Base-by-base conservation (phyloP, 2,797 vertebrate genomes). In the Danio albolineatus region DNA sequence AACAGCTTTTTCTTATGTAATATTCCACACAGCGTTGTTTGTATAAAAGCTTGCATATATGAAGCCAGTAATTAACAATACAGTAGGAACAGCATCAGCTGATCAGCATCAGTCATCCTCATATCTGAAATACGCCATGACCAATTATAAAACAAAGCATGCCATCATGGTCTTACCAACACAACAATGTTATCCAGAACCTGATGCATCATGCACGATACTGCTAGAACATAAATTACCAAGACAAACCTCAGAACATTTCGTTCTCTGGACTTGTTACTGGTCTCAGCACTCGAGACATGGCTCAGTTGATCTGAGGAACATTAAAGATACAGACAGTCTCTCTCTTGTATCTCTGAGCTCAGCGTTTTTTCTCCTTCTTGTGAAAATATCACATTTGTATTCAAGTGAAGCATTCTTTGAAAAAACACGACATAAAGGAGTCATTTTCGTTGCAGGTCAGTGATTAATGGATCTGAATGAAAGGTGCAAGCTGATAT, bases 361-460 rank as follows among this genome's bases (percentile, higher is more conserved):
- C 43, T 69, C 43, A 41, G 65, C 14, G 36, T 78, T 53, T n/a
- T 46, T 46, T 57, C 21, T 16, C 7, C 49, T 77, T 9, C 65
- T 69, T 59, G 51, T 78, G 53, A 78, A 51, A 57, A 67, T 16
- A 19, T 9, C 44, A 38, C 43, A 60, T 78, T 49, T 70, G 65
- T 49, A 59, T 78, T 70, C 54, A 60, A 51, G 54, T 46, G n/a
- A 38, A 48, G 53, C 41, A 49, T 44, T 66, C 16, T 57, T 46
- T 48, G n/a, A 10, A 12, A 2, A 28, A 54, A 21, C 17, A 76
- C 36, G 41, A 69, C 10, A 57, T 56, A n/a, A 69, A 70, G 65
- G 41, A 60, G 10, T 76, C 0, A 65, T 53, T 51, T 61, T 65
- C 1, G 0, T 39, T 67, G 41, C 10, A 19, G 21, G 10, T 12